phyloP scores from a whole-genome alignment of 2,797 vertebrate genomes.

The Sebastes minor region DNA sequence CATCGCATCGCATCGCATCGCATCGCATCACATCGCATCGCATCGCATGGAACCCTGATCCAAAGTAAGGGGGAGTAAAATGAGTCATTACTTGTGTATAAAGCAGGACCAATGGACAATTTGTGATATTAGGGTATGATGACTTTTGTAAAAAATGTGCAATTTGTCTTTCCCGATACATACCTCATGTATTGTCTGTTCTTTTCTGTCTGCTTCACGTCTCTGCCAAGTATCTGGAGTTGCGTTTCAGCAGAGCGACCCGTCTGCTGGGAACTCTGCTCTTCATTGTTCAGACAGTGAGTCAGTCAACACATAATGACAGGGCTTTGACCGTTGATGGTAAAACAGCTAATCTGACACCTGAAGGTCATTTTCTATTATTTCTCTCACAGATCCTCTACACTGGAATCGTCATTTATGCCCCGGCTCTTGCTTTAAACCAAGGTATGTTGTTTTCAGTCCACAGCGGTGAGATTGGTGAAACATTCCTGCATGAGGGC shows the following conservation, averaged over 20 bases:
- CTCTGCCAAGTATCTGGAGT: constrained; percentile 90
- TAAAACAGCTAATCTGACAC: constrained; percentile 7
- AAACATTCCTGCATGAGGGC: constrained; percentile 15
- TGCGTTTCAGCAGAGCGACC: constrained; percentile 90
- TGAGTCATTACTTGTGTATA: neutral
- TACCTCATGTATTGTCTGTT: neutral
- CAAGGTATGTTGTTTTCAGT: constrained; percentile 76
- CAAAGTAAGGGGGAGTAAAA: neutral
- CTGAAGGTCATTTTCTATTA: neutral
- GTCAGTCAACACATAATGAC: constrained; percentile 61
- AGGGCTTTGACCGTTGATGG: neutral
- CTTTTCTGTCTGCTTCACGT: constrained; percentile 43
- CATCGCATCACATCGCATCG: no score
- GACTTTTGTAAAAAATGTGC: neutral
- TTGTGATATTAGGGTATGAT: neutral
- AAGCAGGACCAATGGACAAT: neutral
- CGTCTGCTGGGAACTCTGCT: constrained; percentile 89
- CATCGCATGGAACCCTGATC: no score
- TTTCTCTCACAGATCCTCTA: constrained; percentile 78
- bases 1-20: no score
- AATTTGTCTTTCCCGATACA: neutral
- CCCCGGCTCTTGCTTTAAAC: constrained; percentile 85
- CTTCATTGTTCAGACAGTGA: constrained; percentile 94
- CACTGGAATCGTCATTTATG: constrained; percentile 85
- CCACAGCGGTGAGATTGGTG: neutral